phyloP scores from a whole-genome alignment of 92 coral and sea anemone species.

The Hydrozoanthus gracilis region DNA sequence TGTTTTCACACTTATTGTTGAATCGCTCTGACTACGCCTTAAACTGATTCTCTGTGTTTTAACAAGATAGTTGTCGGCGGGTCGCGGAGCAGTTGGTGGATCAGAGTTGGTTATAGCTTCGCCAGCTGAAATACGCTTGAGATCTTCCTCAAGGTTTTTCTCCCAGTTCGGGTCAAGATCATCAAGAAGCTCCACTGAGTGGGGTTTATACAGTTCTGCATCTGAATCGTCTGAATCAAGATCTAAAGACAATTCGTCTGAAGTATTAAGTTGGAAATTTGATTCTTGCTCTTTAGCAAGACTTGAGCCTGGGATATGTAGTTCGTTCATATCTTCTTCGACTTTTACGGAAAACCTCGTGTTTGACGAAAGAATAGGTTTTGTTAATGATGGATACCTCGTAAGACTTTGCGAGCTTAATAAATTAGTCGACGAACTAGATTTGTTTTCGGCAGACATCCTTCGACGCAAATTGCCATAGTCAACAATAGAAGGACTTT shows the following conservation, averaged over 20 bases:
- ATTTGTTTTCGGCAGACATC: not conserved
- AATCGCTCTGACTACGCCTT: conserved; percentile 54
- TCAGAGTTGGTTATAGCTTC: conserved; percentile 39
- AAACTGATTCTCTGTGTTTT: not conserved
- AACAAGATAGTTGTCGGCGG: not conserved
- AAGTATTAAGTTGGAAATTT: conserved; percentile 68
- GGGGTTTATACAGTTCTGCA: conserved; percentile 67
- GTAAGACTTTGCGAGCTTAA: not conserved
- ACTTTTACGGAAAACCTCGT: not conserved
- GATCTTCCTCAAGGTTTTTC: conserved; percentile 73
- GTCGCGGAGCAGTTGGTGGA: not conserved
- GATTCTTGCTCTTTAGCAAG: conserved; percentile 72
- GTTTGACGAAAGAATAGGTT: not conserved
- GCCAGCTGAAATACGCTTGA: conserved; percentile 76
- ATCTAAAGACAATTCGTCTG: conserved; percentile 71
- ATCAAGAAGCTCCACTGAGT: conserved; percentile 65
- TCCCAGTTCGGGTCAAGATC: conserved; percentile 82
- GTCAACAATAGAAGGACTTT: conserved; percentile 26
- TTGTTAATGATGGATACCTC: not conserved
- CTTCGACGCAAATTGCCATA: conserved; percentile 37
- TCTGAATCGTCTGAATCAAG: conserved; percentile 79
- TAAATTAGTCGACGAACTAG: not conserved
- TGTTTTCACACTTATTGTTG: conserved; percentile 1
- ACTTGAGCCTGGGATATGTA: conserved; percentile 56
- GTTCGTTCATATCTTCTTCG: conserved; percentile 16